Base-by-base conservation (phyloP, 1,140 invertebrate species). In the Euglossa dilemma region DNA sequence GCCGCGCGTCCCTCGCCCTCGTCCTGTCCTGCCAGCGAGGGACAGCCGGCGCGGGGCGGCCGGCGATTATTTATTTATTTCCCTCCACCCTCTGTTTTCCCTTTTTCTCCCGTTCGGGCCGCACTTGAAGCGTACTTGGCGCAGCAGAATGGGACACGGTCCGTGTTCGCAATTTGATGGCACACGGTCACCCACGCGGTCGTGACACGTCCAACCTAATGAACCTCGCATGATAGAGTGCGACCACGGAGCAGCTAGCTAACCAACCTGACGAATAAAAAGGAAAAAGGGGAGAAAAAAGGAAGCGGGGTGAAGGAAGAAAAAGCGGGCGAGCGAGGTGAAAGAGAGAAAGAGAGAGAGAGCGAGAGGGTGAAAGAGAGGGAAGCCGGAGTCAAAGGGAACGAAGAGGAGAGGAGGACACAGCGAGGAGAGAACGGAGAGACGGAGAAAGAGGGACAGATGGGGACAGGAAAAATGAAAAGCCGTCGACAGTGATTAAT, bases 171-270 rank as follows among this genome's bases (percentile, higher is more conserved):
- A 85, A 88, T 88, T 90, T 89, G 86, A 91, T 88, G 87, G 90
- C 84, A 84, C 85, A 86, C 83, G 82, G 74, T 86, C 86, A 87
- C 84, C 84, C 84, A 88, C 86, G 88, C 88, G 82, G 79, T 72
- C 83, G 85, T 87, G 85, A 90, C 83, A 87, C 85, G 84, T 90
- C 89, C 86, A 81, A 87, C 85, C 85, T 91, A 92, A 92, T 91
- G 90, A 92, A 90, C 80, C 87, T 91, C 86, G 85, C 85, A 90
- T 91, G 90, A 91, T 91, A 87, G 86, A 91, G 91, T 90, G 85
- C 77, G 78, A 85, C 81, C 86, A 80, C 73, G 76, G 80, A 67
- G 61, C 66, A 75, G 76, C 81, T 80, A 88, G 85, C 77, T 87
- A 81, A 81, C 69, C 85, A 84, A 84, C 43, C 69, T 63, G 83